Evolutionary conservation across 1,140 invertebrate genomes (phyloP).

Genomic region (Drosophila neocordata): DNA sequence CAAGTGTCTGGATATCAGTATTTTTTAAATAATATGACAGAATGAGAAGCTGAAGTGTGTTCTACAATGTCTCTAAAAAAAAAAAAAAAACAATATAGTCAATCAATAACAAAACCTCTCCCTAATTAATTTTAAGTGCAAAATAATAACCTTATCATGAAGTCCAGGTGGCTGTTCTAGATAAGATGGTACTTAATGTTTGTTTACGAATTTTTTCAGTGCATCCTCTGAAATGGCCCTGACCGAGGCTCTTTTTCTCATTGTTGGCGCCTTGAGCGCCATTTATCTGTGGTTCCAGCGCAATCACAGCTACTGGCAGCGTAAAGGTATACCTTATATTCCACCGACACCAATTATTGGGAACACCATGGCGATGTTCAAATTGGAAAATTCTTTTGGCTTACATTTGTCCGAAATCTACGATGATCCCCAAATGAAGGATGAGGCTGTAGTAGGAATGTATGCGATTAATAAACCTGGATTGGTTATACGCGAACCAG

Average conservation of each 20-base stretch:
- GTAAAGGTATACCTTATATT: constrained; percentile 68
- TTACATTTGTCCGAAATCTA: constrained; percentile 66
- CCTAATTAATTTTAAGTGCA: not conserved
- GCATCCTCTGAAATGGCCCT: constrained; percentile 46
- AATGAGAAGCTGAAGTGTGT: too few relatives aligned
- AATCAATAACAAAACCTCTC: not conserved
- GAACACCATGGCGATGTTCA: constrained; percentile 57
- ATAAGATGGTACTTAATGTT: not conserved
- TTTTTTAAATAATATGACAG: not conserved
- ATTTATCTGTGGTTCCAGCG: constrained; percentile 65
- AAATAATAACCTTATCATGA: not conserved
- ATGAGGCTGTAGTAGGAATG: constrained; percentile 82
- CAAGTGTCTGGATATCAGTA: too few relatives aligned
- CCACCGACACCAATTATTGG: constrained; percentile 63
- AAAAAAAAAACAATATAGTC: not conserved
- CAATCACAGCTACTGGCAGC: constrained; percentile 70
- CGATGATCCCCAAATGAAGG: constrained; percentile 46
- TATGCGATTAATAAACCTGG: constrained; percentile 82
- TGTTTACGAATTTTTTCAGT: constrained; percentile 1
- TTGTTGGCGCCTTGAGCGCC: constrained; percentile 48
- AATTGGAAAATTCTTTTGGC: constrained; percentile 54
- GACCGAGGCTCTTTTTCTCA: constrained; percentile 50
- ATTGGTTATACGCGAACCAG: constrained; percentile 83
- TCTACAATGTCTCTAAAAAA: not conserved
- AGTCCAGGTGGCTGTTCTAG: not conserved